Evolutionary conservation across 2,797 vertebrate genomes (phyloP).

Genomic region (Momotus momota): DNA sequence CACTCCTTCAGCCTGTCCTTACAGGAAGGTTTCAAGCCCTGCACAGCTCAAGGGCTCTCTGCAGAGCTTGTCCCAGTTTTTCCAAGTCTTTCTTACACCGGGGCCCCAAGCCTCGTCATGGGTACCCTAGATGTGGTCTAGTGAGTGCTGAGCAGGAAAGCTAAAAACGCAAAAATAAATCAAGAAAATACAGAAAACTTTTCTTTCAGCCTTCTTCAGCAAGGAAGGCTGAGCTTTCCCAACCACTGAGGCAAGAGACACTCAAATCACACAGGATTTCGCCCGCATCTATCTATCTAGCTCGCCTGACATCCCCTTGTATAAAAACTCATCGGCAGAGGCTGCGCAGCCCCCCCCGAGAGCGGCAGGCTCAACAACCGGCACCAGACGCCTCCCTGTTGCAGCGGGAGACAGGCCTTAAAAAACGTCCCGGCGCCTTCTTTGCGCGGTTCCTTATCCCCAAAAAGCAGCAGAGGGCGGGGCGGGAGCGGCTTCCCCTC

Average conservation of each 20-base stretch:
- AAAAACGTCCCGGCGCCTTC: rapidly evolving
- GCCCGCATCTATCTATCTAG: rapidly evolving
- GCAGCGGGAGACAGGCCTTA: neutral
- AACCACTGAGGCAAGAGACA: neutral
- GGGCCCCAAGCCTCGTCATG: too few relatives aligned
- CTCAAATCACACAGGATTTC: neutral
- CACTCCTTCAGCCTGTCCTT: neutral
- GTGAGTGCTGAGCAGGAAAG: rapidly evolving
- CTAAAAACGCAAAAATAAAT: neutral
- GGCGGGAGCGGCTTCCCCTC: rapidly evolving
- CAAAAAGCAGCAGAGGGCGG: rapidly evolving
- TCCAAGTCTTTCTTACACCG: neutral
- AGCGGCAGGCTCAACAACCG: neutral
- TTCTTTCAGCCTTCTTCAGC: neutral
- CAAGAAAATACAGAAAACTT: neutral
- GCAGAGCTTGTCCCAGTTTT: neutral
- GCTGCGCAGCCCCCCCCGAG: neutral
- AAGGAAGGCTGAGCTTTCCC: neutral
- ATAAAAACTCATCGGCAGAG: neutral
- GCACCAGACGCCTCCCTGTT: rapidly evolving
- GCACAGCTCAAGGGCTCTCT: rapidly evolving
- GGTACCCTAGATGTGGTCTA: too few relatives aligned
- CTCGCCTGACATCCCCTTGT: neutral
- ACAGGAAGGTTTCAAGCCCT: too few relatives aligned
- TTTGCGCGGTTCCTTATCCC: too few relatives aligned